Evolutionary conservation across 2,113 vertebrate species (phyloP).

Genomic region (Cebidichthys violaceus): DNA sequence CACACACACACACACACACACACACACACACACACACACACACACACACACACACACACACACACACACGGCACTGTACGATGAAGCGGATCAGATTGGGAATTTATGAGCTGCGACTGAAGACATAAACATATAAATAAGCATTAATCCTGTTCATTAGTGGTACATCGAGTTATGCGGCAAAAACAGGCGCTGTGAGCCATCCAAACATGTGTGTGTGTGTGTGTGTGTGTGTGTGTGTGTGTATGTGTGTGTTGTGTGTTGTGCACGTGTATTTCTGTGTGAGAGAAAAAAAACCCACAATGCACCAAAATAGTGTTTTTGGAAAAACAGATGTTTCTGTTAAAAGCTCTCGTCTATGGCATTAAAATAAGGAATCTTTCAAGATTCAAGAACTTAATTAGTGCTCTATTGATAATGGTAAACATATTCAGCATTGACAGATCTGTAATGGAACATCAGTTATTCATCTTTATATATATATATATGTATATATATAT

Average conservation of each 20-base stretch:
- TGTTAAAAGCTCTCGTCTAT: background rate
- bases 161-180: slow-evolving; percentile 2
- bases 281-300: background rate
- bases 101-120: slow-evolving; percentile 46
- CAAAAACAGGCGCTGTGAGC: slow-evolving; percentile 1
- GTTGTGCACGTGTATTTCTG: background rate
- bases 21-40: background rate
- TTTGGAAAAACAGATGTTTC: slow-evolving; percentile 4
- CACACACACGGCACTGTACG: slow-evolving; percentile 35
- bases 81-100: slow-evolving; percentile 52
- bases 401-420: background rate
- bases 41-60: slow-evolving; percentile 4
- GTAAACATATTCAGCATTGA: background rate
- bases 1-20: background rate
- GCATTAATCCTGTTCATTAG: slow-evolving; percentile 31
- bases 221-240: background rate
- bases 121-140: slow-evolving; percentile 53
- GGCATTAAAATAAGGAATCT: background rate
- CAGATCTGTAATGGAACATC: slow-evolving; percentile 1
- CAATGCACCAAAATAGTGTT: background rate
- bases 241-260: background rate
- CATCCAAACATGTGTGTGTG: background rate
- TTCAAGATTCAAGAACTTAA: background rate
- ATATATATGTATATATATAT: too few species aligned
- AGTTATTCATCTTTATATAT: background rate